Percentiles rank a stretch among this genome's conserved stretches.
These are phyloP conservation scores for Caranx ignobilis DNA, from an alignment of 2,113 vertebrate species.

Conservation along the genomic window DNA sequence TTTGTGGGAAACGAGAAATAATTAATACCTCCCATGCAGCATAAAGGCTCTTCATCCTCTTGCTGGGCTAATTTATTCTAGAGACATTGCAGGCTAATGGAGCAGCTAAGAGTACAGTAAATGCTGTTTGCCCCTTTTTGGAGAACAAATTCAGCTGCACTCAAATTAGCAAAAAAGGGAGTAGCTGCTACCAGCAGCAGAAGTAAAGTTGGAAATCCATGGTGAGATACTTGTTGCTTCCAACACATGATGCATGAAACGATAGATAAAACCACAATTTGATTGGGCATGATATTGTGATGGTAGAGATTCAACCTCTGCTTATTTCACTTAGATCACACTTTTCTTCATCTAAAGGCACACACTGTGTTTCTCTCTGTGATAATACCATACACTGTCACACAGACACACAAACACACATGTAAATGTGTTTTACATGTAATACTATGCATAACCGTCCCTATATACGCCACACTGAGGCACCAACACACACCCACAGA, in stretches of 20 bases:
- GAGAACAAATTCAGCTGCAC: constrained; percentile 4
- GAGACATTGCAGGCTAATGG: neutral
- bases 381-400: neutral
- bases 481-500: constrained; percentile 26
- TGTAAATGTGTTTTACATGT: constrained; percentile 1
- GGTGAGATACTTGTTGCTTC: constrained; percentile 38
- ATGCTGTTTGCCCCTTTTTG: constrained; percentile 20
- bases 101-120: constrained; percentile 4
- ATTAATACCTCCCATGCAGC: neutral
- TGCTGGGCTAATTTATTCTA: neutral
- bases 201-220: neutral
- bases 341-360: neutral
- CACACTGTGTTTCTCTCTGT: neutral
- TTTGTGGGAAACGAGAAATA: neutral
- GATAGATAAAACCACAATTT: neutral
- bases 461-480: neutral
- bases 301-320: neutral
- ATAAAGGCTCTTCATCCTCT: neutral
- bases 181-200: neutral
- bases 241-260: neutral
- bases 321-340: constrained; percentile 21
- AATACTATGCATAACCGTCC: neutral
- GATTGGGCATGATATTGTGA: neutral
- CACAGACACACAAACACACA: neutral
- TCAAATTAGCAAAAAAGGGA: neutral